Conservation (phyloP, 2,113 vertebrate genomes). For the Aspiorhynchus laticeps region DNA sequence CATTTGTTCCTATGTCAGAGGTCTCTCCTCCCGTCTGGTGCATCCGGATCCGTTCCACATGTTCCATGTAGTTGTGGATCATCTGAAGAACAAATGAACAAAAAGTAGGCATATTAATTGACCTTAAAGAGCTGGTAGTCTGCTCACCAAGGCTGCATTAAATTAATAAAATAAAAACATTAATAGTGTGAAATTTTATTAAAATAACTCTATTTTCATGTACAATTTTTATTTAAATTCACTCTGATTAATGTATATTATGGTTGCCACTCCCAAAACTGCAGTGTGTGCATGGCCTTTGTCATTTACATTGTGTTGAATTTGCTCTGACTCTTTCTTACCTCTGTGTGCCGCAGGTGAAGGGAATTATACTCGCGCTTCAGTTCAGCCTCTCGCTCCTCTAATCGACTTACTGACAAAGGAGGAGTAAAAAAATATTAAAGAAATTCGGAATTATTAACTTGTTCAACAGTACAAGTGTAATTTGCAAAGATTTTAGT, state of each 20-base stretch:
- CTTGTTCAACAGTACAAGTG: background rate
- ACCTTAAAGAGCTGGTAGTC: background rate
- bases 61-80: constrained; percentile 98
- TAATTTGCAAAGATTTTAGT: background rate
- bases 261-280: background rate
- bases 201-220: background rate
- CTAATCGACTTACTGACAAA: constrained; percentile 87
- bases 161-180: background rate
- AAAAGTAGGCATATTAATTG: background rate
- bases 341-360: constrained; percentile 96
- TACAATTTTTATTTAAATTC: no score
- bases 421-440: constrained; percentile 1
- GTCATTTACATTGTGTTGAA: background rate
- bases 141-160: background rate
- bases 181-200: background rate
- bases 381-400: constrained; percentile 93
- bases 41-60: constrained; percentile 93
- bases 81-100: constrained; percentile 77
- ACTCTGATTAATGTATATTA: no score
- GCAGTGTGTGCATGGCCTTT: background rate
- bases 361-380: constrained; percentile 97
- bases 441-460: background rate
- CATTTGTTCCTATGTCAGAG: constrained; percentile 62
- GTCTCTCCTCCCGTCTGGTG: constrained; percentile 81
- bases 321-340: constrained; percentile 57